These are phyloP conservation scores for Epicampocera succincta DNA, from an alignment of 2,888 invertebrate genomes.

Conservation along the genomic window DNA sequence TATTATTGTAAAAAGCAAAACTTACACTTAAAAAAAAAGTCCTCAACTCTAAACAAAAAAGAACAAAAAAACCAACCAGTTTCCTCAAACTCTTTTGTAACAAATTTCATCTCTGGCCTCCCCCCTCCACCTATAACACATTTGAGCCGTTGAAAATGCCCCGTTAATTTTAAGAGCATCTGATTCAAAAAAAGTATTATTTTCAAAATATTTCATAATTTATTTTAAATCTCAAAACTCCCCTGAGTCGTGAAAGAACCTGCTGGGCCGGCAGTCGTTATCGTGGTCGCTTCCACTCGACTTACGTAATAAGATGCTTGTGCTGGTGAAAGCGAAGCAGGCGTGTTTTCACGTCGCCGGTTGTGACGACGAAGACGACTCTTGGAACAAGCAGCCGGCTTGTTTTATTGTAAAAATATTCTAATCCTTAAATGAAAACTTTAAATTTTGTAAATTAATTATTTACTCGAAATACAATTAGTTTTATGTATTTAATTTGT, in stretches of 20 bases:
- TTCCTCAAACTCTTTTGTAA: neutral
- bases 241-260: neutral
- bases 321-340: no score
- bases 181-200: constrained; percentile 62
- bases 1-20: constrained; percentile 64
- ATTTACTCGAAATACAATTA: neutral
- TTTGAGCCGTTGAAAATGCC: constrained; percentile 8
- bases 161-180: constrained; percentile 51
- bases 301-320: no score
- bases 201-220: constrained; percentile 31
- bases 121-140: neutral
- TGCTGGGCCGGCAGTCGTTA: no score
- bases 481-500: constrained; percentile 34
- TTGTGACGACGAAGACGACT: no score
- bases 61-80: neutral
- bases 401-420: no score
- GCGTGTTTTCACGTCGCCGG: no score
- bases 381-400: no score
- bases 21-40: constrained; percentile 6
- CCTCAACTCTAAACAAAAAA: constrained; percentile 6
- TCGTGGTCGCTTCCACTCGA: no score
- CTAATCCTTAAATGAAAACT: no score
- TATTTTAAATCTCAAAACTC: neutral
- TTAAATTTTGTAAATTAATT: neutral
- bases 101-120: neutral